These are phyloP conservation scores for Vulpes vulpes DNA, from an alignment of 2,113 vertebrate species.

Conservation along the genomic window DNA sequence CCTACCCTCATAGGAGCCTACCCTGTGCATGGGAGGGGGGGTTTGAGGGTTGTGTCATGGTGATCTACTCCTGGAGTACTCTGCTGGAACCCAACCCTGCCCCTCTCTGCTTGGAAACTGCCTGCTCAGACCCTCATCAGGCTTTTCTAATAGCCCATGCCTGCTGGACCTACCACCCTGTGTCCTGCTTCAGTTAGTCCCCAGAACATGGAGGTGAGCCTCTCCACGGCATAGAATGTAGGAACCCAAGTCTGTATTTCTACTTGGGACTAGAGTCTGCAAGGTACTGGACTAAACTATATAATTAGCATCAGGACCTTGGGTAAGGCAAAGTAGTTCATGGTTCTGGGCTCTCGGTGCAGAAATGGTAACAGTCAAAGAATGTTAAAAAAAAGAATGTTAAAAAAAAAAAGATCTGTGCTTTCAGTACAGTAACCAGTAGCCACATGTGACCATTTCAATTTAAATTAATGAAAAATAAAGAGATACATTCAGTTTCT, in stretches of 20 bases:
- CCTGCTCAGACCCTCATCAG: too few species aligned
- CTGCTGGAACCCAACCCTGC: rapidly evolving
- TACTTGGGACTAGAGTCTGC: neutral
- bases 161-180: rapidly evolving
- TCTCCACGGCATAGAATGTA: rapidly evolving
- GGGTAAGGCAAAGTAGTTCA: neutral
- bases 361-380: neutral
- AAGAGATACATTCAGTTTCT: neutral
- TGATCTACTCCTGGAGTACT: too few species aligned
- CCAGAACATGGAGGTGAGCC: rapidly evolving
- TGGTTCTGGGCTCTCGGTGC: neutral
- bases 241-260: rapidly evolving
- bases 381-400: too few species aligned
- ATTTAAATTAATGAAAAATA: neutral
- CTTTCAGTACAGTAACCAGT: neutral
- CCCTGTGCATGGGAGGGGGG: rapidly evolving
- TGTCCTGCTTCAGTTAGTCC: rapidly evolving
- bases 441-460: neutral
- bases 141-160: rapidly evolving
- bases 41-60: rapidly evolving
- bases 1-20: rapidly evolving
- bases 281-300: neutral
- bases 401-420: too few species aligned
- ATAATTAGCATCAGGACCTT: neutral
- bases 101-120: neutral